These are phyloP conservation scores for Conus ventricosus DNA, from an alignment of 1,140 invertebrate species.

Conservation along the genomic window DNA sequence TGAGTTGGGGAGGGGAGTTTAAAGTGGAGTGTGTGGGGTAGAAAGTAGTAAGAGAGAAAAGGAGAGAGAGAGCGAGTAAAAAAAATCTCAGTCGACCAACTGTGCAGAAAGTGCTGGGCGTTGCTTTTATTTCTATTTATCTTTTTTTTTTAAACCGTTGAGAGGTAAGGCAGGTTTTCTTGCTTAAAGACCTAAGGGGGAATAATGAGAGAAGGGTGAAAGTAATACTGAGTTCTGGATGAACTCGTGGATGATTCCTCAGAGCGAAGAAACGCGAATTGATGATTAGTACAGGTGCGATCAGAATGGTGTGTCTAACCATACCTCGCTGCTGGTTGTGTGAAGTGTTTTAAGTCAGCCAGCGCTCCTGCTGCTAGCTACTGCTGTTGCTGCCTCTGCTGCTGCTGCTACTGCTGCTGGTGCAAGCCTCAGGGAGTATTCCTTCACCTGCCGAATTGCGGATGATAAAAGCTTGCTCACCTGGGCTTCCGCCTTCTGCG, in stretches of 20 bases:
- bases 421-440: neutral
- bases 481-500: neutral
- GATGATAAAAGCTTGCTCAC: constrained; percentile 3
- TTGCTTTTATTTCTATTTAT: neutral
- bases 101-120: neutral
- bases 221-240: neutral
- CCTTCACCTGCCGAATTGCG: neutral
- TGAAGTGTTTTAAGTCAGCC: neutral
- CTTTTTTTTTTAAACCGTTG: neutral
- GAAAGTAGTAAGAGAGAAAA: neutral
- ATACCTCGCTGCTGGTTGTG: neutral
- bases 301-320: too few relatives aligned
- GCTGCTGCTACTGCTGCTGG: neutral
- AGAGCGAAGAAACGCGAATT: neutral
- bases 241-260: neutral
- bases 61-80: neutral
- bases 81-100: neutral
- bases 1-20: neutral
- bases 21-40: neutral
- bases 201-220: neutral
- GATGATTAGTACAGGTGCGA: too few relatives aligned
- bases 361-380: too few relatives aligned
- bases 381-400: neutral
- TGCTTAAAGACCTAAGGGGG: too few relatives aligned
- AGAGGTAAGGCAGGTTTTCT: too few relatives aligned